phyloP scores from a whole-genome alignment of 2,797 vertebrate species.

The Silurus lanzhouensis region DNA sequence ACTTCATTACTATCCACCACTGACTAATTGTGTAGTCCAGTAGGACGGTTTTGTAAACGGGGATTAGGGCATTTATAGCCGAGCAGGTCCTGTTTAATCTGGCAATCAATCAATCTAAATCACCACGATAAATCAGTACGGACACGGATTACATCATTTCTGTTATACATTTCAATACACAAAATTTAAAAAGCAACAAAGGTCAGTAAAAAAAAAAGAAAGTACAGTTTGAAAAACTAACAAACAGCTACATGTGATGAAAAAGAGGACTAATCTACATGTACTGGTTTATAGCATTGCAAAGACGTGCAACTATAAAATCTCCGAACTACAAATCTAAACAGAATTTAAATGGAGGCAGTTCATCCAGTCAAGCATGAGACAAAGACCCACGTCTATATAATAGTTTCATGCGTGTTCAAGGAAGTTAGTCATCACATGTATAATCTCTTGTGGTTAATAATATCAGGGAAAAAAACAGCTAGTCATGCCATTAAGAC shows the following conservation, averaged over 20 bases:
- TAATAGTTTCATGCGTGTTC: neutral
- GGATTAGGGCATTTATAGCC: neutral
- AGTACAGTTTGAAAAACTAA: neutral
- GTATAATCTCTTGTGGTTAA: neutral
- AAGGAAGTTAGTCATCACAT: neutral
- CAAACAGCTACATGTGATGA: neutral
- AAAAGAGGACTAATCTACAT: neutral
- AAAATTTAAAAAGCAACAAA: neutral
- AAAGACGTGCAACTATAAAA: neutral
- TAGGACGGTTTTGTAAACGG: neutral
- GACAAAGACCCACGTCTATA: neutral
- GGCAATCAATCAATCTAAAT: neutral
- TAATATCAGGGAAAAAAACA: neutral
- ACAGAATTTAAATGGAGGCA: neutral
- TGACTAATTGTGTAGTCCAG: no score
- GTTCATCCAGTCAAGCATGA: neutral
- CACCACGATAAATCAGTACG: neutral
- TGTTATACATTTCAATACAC: conserved; percentile 7
- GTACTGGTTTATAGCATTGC: neutral
- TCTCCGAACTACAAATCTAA: neutral
- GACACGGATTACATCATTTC: neutral
- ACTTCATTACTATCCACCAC: no score
- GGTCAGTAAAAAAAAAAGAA: neutral
- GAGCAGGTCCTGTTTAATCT: neutral
- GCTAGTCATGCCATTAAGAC: neutral